These are phyloP conservation scores for Forficula auricularia DNA, from an alignment of 1,140 invertebrate species.

Conservation along the genomic window DNA sequence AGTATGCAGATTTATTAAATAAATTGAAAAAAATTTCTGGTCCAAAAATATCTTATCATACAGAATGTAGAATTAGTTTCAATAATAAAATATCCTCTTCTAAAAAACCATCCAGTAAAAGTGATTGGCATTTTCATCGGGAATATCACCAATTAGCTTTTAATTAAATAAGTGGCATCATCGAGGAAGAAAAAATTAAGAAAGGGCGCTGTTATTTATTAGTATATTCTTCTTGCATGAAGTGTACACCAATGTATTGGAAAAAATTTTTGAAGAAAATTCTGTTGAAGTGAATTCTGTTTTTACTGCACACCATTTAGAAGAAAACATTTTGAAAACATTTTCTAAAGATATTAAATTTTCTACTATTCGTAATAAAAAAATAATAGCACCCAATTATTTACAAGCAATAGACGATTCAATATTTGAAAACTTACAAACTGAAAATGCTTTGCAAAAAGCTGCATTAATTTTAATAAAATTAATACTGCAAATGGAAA, in stretches of 20 bases:
- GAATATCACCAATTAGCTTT: conserved; percentile 14
- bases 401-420: conserved; percentile 8
- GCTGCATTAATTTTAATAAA: conserved; percentile 16
- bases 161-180: conserved; percentile 14
- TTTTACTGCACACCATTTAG: conserved; percentile 13
- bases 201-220: conserved; percentile 15
- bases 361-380: conserved; percentile 13
- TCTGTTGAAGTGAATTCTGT: neutral
- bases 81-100: conserved; percentile 11
- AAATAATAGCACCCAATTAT: conserved; percentile 13
- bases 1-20: conserved; percentile 1
- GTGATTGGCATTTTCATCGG: conserved; percentile 12
- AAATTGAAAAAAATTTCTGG: conserved; percentile 5
- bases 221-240: conserved; percentile 12
- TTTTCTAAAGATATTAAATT: conserved; percentile 10
- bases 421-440: conserved; percentile 13
- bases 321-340: conserved; percentile 13
- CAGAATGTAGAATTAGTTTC: conserved; percentile 7
- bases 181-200: conserved; percentile 14
- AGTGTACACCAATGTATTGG: conserved; percentile 11
- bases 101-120: conserved; percentile 8
- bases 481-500: conserved; percentile 12
- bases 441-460: conserved; percentile 15
- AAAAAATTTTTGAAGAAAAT: conserved; percentile 6
- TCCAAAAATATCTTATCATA: conserved; percentile 10